Base-by-base conservation (phyloP, 2,888 invertebrate genomes). In the Acanthosepion lycidas region DNA sequence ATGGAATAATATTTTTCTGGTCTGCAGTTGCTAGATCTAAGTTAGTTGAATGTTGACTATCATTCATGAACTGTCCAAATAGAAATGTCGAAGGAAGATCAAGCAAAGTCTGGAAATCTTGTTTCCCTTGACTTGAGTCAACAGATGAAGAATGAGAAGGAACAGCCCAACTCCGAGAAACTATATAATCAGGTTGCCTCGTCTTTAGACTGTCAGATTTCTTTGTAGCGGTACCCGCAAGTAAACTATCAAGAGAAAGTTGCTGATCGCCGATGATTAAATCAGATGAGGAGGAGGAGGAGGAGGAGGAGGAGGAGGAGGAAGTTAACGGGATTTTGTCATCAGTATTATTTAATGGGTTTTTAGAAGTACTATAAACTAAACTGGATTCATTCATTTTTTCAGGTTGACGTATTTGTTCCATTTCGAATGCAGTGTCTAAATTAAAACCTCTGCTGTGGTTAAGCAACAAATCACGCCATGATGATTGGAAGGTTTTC, bases 71-170 rank as follows among this genome's bases (percentile, higher is more conserved):
- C 28, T 93, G 93, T n/a, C 93, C 93, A 26, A 93, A 93, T 53
- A 93, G 33, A 53, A 93, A 93, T 53, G 93, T 93, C n/a, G 93
- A 93, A 93, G 93, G 93, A 20, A 93, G 93, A 93, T 51, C 93
- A 49, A 93, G 49, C 28, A 93, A 53, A n/a, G 53, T 93, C 53
- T 51, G 28, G 28, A 93, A 93, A 49, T 93, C 51, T 15, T 33
- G 78, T 33, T n/a, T 78, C 15, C 78, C 78, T 78, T 78, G 78
- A 78, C 33, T 78, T 78, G 78, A 33, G n/a, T 78, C 78, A 5
- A 78, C n/a, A n/a, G 78, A 78, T 15, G 78, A n/a, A 78, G 78
- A n/a, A n/a, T 33, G 33, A 78, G 78, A 78, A 78, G n/a, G n/a
- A 78, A 33, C n/a, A 15, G 3, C 12, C 78, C n/a, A n/a, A n/a